Conservation (phyloP, 1,140 invertebrate genomes). For the Parapsyche elsis region DNA sequence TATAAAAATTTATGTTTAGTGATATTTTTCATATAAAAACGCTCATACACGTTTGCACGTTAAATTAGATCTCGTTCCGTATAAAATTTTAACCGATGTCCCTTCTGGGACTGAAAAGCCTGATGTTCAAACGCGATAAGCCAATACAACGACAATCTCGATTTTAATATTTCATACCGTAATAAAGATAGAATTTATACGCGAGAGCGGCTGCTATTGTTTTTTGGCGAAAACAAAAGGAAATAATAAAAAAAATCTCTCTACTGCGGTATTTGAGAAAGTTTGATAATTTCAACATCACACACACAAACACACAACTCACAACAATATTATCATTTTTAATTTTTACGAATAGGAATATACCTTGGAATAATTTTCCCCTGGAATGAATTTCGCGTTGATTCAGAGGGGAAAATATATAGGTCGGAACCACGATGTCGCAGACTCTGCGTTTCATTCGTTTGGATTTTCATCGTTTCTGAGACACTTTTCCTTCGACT, state of each 20-base stretch:
- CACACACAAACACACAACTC: not conserved
- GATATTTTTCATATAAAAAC: not conserved
- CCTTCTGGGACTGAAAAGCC: not conserved
- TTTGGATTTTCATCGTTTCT: not conserved
- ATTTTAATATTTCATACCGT: constrained; percentile 34
- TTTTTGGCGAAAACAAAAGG: not conserved
- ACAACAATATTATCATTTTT: not conserved
- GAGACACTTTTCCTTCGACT: not conserved
- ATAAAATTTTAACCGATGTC: not conserved
- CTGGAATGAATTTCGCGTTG: too few relatives aligned
- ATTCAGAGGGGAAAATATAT: too few relatives aligned
- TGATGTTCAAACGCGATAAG: constrained; percentile 22
- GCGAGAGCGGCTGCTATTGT: not conserved
- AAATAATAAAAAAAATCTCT: not conserved
- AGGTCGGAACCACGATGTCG: too few relatives aligned
- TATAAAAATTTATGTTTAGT: too few relatives aligned
- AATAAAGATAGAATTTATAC: constrained; percentile 16
- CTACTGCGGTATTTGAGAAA: not conserved
- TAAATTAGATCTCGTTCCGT: not conserved
- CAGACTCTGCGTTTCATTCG: too few relatives aligned
- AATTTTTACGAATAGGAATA: too few relatives aligned
- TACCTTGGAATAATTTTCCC: too few relatives aligned
- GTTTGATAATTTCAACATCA: not conserved
- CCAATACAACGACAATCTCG: constrained; percentile 28
- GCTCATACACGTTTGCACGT: not conserved